Base-by-base conservation (phyloP, 2,113 vertebrate genomes). In the Eubucco bourcierii region DNA sequence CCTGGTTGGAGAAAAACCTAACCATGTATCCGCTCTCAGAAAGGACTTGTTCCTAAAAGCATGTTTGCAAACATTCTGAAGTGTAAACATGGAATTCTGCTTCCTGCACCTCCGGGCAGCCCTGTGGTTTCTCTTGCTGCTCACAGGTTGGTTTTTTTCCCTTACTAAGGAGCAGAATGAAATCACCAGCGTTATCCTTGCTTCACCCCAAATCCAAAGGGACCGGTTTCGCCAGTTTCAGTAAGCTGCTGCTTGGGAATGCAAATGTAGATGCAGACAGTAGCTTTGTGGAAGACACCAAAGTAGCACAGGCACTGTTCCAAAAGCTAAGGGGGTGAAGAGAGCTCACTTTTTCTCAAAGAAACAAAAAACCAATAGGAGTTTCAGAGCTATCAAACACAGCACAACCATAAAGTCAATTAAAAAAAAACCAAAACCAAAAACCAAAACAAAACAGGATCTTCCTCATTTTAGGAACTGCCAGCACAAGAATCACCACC, bases 211-310 rank as follows among this genome's bases (percentile, higher is more conserved):
- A 86, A 88, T 50, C 52, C 59, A 55, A 90, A 92, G 60, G 47
- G 55, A 94, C 92, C 12, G 61, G 93, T 95, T 91, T 86, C 84
- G 85, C 93, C 76, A 85, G 95, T 95, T 96, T 87, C 82, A 88
- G 56, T 76, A 73, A 82, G 90, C 39, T 83, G 74, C 85, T 90
- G 68, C 84, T 85, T 58, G 46, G 15, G 71, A 94, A 90, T 85
- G 80, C 55, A 96, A 93, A 90, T 76, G 16, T 79, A 90, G 81
- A 90, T 71, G 74, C 75, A 94, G 73, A 95, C 29, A 55, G 81
- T 21, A 83, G 75, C 63, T 90, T 66, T 34, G 70, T 53, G 55
- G 56, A 89, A 85, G 59, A 52, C 53, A 84, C 12, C 44, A 81
- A 87, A 79, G 16, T 33, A 82, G n/a, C 55, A 71, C 58, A 80